These are phyloP conservation scores for Pectinophora gossypiella DNA, from an alignment of 1,140 invertebrate genomes.

Conservation along the genomic window DNA sequence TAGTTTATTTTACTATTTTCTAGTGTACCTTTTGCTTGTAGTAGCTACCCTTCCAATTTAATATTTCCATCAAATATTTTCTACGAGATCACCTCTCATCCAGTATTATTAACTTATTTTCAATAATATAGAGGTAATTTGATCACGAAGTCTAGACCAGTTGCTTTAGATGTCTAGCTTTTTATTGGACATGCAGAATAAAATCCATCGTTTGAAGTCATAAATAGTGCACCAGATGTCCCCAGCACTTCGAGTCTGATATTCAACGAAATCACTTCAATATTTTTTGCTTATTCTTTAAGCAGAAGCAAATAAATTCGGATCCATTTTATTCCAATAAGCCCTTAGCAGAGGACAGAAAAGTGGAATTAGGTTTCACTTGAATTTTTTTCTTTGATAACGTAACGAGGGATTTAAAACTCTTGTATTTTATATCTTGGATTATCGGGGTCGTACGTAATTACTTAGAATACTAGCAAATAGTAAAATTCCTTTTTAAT, in stretches of 20 bases:
- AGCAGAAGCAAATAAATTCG: too few relatives aligned
- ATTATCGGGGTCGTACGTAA: not conserved
- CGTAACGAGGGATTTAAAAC: not conserved
- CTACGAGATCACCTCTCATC: not conserved
- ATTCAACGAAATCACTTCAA: not conserved
- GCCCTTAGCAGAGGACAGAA: not conserved
- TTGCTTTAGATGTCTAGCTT: not conserved
- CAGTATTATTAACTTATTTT: not conserved
- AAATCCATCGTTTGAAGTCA: not conserved
- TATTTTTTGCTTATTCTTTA: not conserved
- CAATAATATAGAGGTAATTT: not conserved
- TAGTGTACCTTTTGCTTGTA: not conserved
- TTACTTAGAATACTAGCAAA: not conserved
- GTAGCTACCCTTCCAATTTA: not conserved
- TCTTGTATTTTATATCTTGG: not conserved
- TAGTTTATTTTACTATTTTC: not conserved
- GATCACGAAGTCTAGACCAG: not conserved
- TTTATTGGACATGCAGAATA: not conserved
- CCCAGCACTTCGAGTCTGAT: too few relatives aligned
- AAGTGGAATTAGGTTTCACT: not conserved
- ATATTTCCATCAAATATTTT: not conserved
- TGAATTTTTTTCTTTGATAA: not conserved
- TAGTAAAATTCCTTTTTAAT: not conserved
- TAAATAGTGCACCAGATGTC: not conserved
- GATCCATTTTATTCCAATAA: not conserved